phyloP scores from a whole-genome alignment of 53 echinoderm and acorn worm species.

The Paracentrotus lividus region DNA sequence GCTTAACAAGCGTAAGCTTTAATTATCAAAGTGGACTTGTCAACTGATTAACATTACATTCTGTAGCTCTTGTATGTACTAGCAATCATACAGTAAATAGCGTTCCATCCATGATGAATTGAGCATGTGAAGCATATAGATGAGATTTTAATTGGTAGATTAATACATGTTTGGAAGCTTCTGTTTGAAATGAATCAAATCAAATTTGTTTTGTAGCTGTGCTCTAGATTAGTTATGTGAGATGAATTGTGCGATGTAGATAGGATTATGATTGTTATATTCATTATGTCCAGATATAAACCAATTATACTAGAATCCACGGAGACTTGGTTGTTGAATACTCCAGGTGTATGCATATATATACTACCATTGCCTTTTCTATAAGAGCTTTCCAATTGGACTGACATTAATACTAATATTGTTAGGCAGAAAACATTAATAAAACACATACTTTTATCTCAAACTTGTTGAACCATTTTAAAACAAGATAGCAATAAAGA shows the following conservation, averaged over 20 bases:
- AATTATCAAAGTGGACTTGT: constrained; percentile 34
- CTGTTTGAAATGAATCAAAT: constrained; percentile 46
- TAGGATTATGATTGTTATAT: not conserved
- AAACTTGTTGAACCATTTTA: too few species aligned
- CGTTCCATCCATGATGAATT: not conserved
- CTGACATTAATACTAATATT: too few species aligned
- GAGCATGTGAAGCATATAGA: not conserved
- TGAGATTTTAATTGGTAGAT: constrained; percentile 41
- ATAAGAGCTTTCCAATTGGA: too few species aligned
- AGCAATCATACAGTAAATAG: not conserved
- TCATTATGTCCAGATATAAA: not conserved
- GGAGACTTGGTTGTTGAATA: not conserved
- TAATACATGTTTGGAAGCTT: not conserved
- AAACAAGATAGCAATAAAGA: too few species aligned
- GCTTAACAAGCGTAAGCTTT: not conserved
- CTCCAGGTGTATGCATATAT: not conserved
- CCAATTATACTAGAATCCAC: not conserved
- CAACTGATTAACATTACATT: constrained; percentile 45
- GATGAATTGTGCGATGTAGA: not conserved
- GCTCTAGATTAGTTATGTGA: not conserved
- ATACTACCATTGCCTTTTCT: not conserved
- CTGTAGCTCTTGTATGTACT: too few species aligned
- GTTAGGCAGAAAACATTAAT: too few species aligned
- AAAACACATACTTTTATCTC: too few species aligned
- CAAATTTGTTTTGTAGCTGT: not conserved